Percentiles rank a stretch among this genome's conserved stretches.
These are phyloP conservation scores for Cephalopholis sonnerati DNA, from an alignment of 2,113 vertebrate genomes.

Conservation along the genomic window DNA sequence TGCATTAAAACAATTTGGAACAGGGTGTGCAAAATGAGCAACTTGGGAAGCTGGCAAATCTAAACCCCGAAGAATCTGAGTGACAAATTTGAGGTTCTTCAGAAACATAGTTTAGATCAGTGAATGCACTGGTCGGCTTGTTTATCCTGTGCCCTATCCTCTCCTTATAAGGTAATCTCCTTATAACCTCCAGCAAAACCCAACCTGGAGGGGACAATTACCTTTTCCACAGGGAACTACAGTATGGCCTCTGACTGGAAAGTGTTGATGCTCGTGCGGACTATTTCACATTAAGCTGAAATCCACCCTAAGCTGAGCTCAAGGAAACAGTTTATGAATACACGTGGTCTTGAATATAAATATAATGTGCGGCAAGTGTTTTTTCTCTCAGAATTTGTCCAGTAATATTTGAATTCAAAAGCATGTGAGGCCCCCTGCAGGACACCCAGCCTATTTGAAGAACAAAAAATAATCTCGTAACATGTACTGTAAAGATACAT, in stretches of 20 bases:
- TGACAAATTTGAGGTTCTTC: neutral
- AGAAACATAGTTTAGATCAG: neutral
- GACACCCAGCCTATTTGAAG: no score
- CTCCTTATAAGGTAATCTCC: neutral
- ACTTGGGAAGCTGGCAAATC: neutral
- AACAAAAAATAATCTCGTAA: no score
- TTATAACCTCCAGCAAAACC: neutral
- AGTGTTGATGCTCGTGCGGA: conserved; percentile 21
- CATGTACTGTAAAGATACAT: no score
- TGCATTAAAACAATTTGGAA: neutral
- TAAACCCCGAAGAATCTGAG: neutral
- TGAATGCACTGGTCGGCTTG: neutral
- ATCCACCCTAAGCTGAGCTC: neutral
- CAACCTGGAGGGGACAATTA: neutral
- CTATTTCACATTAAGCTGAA: conserved; percentile 17
- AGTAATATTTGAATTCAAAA: no score
- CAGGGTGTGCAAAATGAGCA: neutral
- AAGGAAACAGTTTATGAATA: no score
- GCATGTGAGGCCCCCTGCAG: no score
- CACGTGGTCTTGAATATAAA: no score
- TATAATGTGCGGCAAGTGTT: no score
- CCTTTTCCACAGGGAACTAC: neutral
- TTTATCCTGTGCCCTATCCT: neutral
- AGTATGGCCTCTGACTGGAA: neutral
- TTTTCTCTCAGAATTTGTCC: no score